Base-by-base conservation (phyloP, 2,888 invertebrate genomes). In the Polymixis flavicincta region DNA sequence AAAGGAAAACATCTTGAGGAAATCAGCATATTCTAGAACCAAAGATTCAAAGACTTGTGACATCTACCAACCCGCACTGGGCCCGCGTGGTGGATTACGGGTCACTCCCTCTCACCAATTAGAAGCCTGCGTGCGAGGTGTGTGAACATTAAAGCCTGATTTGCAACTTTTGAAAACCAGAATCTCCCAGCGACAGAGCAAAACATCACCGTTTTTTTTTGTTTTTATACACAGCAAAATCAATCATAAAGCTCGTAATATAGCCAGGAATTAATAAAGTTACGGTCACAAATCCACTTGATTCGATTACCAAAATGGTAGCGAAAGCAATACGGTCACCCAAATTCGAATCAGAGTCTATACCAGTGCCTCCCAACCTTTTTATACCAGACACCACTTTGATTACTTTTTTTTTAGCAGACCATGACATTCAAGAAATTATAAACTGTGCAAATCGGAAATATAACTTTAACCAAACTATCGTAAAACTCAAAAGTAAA, bases 291-390 rank as follows among this genome's bases (percentile, higher is more conserved):
- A 79, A 83, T 79, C 63, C 63, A 17, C 42, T 37, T 74, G 63
- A 82, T 84, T 74, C 66, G 59, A 84, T 82, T 80, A 84, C 63
- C 59, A 64, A 71, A 74, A 74, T 70, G 65, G 48, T 55, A 67
- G 48, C 50, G 42, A 67, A 57, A 61, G 70, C 70, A 84, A 70
- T 74, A 82, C 68, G 67, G 61, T 42, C 32, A 52, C 67, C 72
- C 71, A 48, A 83, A 79, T 32, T 67, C 61, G 76, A 76, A 83
- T 83, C 65, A 71, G 32, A 52, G 42, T 52, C 6, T 32, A 0
- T 7, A 0, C 7, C 66, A n/a, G 7, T 32, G n/a, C 32, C 0
- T 52, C 11, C 6, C 22, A 66, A 66, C 6, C n/a, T 3, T 32
- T n/a, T 52, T 66, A 13, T n/a, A n/a, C 3, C 9, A 22, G 22